phyloP scores from a whole-genome alignment of 1,140 invertebrate genomes.

The Phenacoccus solenopsis region DNA sequence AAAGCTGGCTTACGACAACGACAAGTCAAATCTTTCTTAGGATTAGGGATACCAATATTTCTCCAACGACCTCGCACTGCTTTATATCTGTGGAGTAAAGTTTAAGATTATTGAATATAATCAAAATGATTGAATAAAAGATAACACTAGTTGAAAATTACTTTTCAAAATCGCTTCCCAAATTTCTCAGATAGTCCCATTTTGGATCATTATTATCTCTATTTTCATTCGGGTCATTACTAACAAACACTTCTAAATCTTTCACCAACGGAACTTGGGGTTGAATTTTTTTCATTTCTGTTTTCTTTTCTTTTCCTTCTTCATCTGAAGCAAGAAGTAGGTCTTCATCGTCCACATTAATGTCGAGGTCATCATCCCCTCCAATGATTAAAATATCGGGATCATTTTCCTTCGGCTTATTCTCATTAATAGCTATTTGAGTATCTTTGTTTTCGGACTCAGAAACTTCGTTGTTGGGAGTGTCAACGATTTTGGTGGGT shows the following conservation, averaged over 20 bases:
- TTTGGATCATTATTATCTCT: background rate
- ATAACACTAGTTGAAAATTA: constrained; percentile 4
- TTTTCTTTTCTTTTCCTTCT: background rate
- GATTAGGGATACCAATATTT: background rate
- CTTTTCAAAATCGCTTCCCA: background rate
- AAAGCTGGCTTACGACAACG: background rate
- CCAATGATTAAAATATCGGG: background rate
- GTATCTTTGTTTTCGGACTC: background rate
- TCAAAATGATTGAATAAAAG: background rate
- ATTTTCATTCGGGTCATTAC: background rate
- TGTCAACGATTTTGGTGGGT: too few relatives aligned
- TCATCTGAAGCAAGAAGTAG: background rate
- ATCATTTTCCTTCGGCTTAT: background rate
- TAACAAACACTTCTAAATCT: background rate
- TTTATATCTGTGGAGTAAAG: background rate
- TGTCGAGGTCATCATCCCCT: background rate
- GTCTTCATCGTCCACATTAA: background rate
- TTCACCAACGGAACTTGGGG: background rate
- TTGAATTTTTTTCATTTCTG: background rate
- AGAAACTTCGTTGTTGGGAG: too few relatives aligned
- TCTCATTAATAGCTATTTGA: background rate
- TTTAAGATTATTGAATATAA: too few relatives aligned
- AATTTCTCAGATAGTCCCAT: background rate
- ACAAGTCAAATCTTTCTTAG: background rate
- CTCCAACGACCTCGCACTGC: background rate